Evolutionary conservation across 2,797 vertebrate species (phyloP), one percentile per base, ranked within the genome.

Genomic region (Sciurus vulgaris): DNA sequence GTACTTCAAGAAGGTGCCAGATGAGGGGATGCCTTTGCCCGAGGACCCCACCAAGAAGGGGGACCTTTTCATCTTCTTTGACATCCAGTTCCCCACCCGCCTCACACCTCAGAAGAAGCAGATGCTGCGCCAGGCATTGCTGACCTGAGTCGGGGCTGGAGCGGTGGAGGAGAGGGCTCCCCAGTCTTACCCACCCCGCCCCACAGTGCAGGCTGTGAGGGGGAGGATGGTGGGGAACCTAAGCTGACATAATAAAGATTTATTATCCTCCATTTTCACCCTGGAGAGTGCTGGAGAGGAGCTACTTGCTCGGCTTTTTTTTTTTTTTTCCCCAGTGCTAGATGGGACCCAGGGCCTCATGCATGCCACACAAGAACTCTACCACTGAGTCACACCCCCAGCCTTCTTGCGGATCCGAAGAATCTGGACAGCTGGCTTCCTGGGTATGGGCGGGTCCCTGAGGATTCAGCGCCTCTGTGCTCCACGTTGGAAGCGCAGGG

Each of bases 21-120:
- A 98, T 82, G 99, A 99, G 96, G 99, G 99, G 94, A 99, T 99
- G 99, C 99, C 99, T 0, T 91, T 99, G 92, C 95, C 97, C 17
- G 94, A 97, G 73, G 98, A 99, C 92, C 98, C 98, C 30, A 97
- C 86, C 33, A 96, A 89, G 96, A 99, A 97, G 97, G 99, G 99
- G 33, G 98, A 99, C 96, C 99, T 99, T 96, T 97, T 99, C 97
- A 98, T 99, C 63, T 98, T 98, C 82, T 99, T 99, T 35, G 98
- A 99, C 87, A 98, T 99, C 93, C 81, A 98, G 94, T 99, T 99
- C 81, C 99, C 99, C 0, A 98, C 98, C 90, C 99, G 94, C 82
- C 99, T 99, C 81, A 98, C 98, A 0, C 91, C 98, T 0, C 98
- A 99, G 63, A 99, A 98, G 96, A 99, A 99, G 94, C 94, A 74